phyloP scores from a whole-genome alignment of 1,140 invertebrate species.

The Odontomachus brunneus region DNA sequence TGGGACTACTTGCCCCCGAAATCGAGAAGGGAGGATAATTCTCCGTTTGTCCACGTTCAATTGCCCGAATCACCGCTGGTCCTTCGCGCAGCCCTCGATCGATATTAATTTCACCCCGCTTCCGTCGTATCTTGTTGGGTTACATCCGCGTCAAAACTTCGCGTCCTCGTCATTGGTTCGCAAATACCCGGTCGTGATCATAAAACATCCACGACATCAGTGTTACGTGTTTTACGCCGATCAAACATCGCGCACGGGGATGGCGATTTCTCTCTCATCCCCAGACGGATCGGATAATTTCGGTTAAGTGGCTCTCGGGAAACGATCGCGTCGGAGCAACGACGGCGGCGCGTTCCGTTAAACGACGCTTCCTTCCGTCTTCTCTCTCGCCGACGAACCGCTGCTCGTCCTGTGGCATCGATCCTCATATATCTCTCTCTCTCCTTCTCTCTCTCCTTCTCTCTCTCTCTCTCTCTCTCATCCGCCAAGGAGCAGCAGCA shows the following conservation, averaged over 20 bases:
- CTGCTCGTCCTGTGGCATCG: constrained; percentile 41
- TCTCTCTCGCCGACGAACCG: not conserved
- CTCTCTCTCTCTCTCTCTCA: not conserved
- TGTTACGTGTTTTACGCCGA: constrained; percentile 27
- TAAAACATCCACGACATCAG: constrained; percentile 56
- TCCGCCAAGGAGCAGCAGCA: not conserved
- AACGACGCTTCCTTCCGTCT: constrained; percentile 32
- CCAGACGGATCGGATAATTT: constrained; percentile 61
- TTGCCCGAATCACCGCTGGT: not conserved
- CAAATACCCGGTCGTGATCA: constrained; percentile 33
- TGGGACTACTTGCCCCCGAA: too few species aligned
- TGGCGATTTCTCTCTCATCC: constrained; percentile 48
- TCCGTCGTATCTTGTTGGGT: constrained; percentile 20
- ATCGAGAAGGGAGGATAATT: not conserved
- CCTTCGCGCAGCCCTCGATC: too few species aligned
- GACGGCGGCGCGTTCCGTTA: constrained; percentile 24
- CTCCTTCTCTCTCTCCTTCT: not conserved
- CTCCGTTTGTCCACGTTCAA: not conserved
- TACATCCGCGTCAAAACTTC: constrained; percentile 12
- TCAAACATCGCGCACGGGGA: constrained; percentile 8
- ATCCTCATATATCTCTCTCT: constrained; percentile 15
- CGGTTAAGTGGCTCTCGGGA: constrained; percentile 58
- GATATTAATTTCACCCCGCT: too few species aligned
- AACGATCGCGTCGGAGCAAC: constrained; percentile 38
- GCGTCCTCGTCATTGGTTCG: too few species aligned